phyloP scores from a whole-genome alignment of 2,888 invertebrate genomes.

The Heteropelma amictum region DNA sequence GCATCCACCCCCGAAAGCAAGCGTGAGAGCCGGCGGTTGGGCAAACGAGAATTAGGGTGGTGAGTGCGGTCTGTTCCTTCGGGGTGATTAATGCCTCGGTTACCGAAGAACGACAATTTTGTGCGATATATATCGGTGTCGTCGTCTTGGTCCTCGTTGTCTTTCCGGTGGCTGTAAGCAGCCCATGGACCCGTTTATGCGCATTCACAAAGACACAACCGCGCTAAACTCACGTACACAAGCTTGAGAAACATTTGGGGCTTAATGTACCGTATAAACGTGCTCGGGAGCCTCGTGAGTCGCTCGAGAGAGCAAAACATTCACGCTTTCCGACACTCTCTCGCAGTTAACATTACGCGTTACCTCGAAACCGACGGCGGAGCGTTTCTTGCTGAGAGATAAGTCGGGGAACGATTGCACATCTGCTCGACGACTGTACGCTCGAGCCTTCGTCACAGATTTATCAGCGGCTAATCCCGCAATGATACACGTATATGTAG shows the following conservation, averaged over 20 bases:
- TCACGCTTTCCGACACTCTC: slow-evolving; percentile 37
- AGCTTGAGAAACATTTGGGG: slow-evolving; percentile 53
- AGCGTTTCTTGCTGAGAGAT: slow-evolving; percentile 36
- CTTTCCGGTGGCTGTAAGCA: slow-evolving; percentile 38
- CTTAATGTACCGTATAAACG: slow-evolving; percentile 58
- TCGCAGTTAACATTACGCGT: slow-evolving; percentile 21
- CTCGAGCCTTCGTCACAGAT: slow-evolving; percentile 56
- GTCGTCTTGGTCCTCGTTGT: slow-evolving; percentile 28
- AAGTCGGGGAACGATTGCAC: slow-evolving; percentile 44
- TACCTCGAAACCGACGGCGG: slow-evolving; percentile 27
- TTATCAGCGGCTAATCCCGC: slow-evolving; percentile 57
- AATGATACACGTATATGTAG: too few species aligned
- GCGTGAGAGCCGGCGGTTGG: slow-evolving; percentile 44
- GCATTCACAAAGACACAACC: neutral
- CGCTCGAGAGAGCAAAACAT: slow-evolving; percentile 53
- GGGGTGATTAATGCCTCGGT: slow-evolving; percentile 60
- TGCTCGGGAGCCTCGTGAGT: slow-evolving; percentile 40
- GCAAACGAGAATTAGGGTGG: slow-evolving; percentile 57
- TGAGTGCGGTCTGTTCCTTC: slow-evolving; percentile 58
- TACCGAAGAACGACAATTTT: slow-evolving; percentile 62
- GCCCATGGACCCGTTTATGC: slow-evolving; percentile 17
- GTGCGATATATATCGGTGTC: slow-evolving; percentile 57
- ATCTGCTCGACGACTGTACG: slow-evolving; percentile 50
- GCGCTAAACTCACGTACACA: slow-evolving; percentile 4
- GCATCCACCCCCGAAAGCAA: slow-evolving; percentile 4